Percentiles rank a stretch among this genome's conserved stretches.
phyloP scores from a whole-genome alignment of 2,888 invertebrate genomes.

The Trichogramma evanescens region DNA sequence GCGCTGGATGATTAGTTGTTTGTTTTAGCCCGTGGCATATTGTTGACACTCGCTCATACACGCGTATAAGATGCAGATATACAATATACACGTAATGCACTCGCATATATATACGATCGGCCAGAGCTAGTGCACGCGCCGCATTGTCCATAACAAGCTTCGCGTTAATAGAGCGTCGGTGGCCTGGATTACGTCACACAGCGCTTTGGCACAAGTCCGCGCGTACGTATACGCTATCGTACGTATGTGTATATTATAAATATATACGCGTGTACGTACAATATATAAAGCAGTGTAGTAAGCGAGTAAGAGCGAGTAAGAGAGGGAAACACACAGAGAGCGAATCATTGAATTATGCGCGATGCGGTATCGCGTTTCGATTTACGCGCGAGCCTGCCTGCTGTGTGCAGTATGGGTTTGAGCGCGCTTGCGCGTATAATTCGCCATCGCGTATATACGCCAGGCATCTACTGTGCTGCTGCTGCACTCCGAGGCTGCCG shows the following conservation, averaged over 20 bases:
- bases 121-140: not conserved
- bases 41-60: too few relatives aligned
- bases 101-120: not conserved
- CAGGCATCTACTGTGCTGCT: too few relatives aligned
- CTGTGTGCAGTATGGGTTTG: not conserved
- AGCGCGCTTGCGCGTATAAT: too few relatives aligned
- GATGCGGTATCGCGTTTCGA: conserved; percentile 16
- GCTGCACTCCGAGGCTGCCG: too few relatives aligned
- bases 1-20: too few relatives aligned
- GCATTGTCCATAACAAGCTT: conserved; percentile 17
- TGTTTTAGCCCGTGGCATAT: too few relatives aligned
- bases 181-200: conserved; percentile 21
- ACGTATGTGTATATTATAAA: too few relatives aligned
- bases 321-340: not conserved
- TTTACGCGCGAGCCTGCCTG: conserved; percentile 3
- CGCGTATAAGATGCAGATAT: not conserved
- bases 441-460: too few relatives aligned
- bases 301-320: too few relatives aligned
- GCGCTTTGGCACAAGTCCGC: not conserved
- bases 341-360: conserved; percentile 18
- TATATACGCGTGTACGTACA: too few relatives aligned
- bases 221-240: too few relatives aligned
- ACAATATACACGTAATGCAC: not conserved
- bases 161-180: conserved; percentile 17
- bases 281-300: too few relatives aligned